Base-by-base conservation (phyloP, 1,140 invertebrate species). In the Pinna nobilis region DNA sequence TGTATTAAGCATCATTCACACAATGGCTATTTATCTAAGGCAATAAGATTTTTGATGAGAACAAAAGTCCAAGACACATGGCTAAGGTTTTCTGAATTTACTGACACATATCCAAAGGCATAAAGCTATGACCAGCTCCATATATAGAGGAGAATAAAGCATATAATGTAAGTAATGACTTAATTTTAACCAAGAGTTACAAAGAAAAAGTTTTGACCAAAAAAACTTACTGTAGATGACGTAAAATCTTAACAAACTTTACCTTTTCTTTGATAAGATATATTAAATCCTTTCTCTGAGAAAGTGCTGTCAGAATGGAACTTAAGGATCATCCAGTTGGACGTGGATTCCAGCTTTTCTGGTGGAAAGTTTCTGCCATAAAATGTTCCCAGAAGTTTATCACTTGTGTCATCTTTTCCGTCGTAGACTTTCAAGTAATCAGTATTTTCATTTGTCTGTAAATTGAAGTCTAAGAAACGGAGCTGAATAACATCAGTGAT, bases 251-350 rank as follows among this genome's bases (percentile, higher is more conserved):
- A n/a, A n/a, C n/a, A n/a, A 18, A 30, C 15, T 25, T 47, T 49
- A 84, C 83, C 83, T 79, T 81, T 83, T 44, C 75, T 74, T 55
- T 83, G 83, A 70, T 75, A 84, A 13, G 81, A 78, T 35, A 76
- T 51, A 57, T 79, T 82, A 63, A 83, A 84, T 59, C 81, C 81
- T 35, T 55, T 68, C n/a, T 73, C 71, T 33, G 55, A 33, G 35
- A 70, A 35, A 20, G 47, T 47, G 28, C 55, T 47, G 51, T 80
- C 71, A 25, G 78, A 70, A 41, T 74, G 63, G 49, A 84, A 82
- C 1, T 70, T 60, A 47, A 84, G 39, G 4, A 70, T 75, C 35
- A 84, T 28, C 72, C 73, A 76, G 33, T 80, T 76, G 13, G 73
- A 67, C 0, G 65, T 66, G 9, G 78, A 80, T 37, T 82, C 76